Base-by-base conservation (phyloP, 2,113 vertebrate species). In the Equus quagga region DNA sequence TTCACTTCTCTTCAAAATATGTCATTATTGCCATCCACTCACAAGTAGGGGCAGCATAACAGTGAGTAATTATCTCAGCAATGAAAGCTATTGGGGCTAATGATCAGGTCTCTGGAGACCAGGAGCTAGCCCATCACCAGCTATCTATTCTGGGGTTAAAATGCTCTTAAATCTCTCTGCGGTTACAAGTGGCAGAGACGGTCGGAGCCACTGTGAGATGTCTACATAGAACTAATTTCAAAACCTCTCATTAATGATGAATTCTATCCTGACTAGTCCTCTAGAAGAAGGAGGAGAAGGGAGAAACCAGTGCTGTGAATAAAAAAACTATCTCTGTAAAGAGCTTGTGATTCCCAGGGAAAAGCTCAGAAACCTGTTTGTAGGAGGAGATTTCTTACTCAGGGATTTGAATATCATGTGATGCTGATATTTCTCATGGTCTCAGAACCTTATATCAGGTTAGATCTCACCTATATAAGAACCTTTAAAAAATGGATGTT, bases 1-100 rank as follows among this genome's bases (percentile, higher is more conserved):
- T 41, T 36, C 41, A 56, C 12, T 36, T 78, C 28, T 41, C 19
- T 70, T 87, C 44, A 46, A 76, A 67, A 7, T 46, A 26, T 5
- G 11, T 56, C 81, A 72, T 54, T 46, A 92, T 73, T 11, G 44
- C 13, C 60, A 82, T 8, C 51, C 5, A 14, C 9, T 31, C n/a
- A 33, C 11, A 2, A 18, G 36, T 6, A 73, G 2, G 21, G 41
- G 44, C 15, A 51, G 2, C 2, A 60, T 2, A n/a, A 24, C 0
- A 0, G 1, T 44, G 41, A 26, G 10, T 41, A 44, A 23, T 54
- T 36, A 23, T 51, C 17, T 36, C 8, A 9, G 6, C 49, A 58
- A 19, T 1, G 70, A 64, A 46, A 5, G 5, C 24, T 51, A 19
- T n/a, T 28, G 3, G n/a, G 44, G 9, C 44, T 14, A 62, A 5